These are phyloP conservation scores for Temnothorax rugatulus DNA, from an alignment of 2,888 invertebrate species.

Conservation along the genomic window DNA sequence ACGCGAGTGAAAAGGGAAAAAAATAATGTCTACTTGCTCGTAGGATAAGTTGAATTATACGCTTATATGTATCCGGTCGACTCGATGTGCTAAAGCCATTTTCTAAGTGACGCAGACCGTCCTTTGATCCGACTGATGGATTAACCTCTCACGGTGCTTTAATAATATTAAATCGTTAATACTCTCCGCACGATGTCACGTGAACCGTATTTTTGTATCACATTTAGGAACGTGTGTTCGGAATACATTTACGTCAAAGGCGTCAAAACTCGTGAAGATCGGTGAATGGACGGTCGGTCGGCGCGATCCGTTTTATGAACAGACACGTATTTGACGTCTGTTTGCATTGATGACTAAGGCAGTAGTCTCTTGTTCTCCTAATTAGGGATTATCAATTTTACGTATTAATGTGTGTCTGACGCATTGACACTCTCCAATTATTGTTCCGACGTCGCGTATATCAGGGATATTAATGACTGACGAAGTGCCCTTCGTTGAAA, in stretches of 20 bases:
- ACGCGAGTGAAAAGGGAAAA: background rate
- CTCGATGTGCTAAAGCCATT: conserved; percentile 56
- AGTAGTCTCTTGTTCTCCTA: conserved; percentile 19
- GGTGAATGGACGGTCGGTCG: background rate
- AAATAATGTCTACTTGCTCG: conserved; percentile 7
- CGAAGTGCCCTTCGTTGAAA: background rate
- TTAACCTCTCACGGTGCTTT: conserved; percentile 69
- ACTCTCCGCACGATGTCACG: conserved; percentile 53
- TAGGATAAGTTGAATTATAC: conserved; percentile 28
- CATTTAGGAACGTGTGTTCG: conserved; percentile 45
- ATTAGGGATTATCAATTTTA: conserved; percentile 70
- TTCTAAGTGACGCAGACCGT: conserved; percentile 65
- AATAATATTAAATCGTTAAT: conserved; percentile 75
- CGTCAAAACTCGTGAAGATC: conserved; percentile 1
- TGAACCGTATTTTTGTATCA: conserved; percentile 63
- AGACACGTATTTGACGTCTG: conserved; percentile 44
- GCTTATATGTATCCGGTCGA: conserved; percentile 36
- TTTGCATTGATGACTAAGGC: conserved; percentile 43
- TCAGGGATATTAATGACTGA: conserved; percentile 44
- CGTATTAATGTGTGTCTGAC: conserved; percentile 63
- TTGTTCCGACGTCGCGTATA: conserved; percentile 47
- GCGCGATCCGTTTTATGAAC: conserved; percentile 32
- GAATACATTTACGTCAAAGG: conserved; percentile 33
- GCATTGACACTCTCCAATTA: conserved; percentile 60
- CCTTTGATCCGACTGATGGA: conserved; percentile 79